These are phyloP conservation scores for Caenorhabditis sp. DNA, from an alignment of 2,888 invertebrate genomes.

Conservation along the genomic window DNA sequence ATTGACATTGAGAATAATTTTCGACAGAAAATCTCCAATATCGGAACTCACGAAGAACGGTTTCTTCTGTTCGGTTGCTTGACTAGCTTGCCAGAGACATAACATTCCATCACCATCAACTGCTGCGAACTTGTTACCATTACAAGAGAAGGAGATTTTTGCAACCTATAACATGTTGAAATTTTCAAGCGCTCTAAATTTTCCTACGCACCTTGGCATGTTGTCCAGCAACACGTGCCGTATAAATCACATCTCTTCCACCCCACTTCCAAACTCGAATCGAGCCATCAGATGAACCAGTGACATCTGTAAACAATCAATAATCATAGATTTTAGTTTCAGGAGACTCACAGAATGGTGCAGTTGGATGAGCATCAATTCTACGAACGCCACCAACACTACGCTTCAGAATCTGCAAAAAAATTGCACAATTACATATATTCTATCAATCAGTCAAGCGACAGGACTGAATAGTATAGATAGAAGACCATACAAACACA, in stretches of 20 bases:
- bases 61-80: slow-evolving; percentile 58
- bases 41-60: slow-evolving; percentile 68
- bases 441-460: background rate
- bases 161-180: too few species aligned
- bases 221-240: slow-evolving; percentile 89
- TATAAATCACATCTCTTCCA: slow-evolving; percentile 84
- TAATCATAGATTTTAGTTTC: background rate
- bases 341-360: slow-evolving; percentile 88
- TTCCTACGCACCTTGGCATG: too few species aligned
- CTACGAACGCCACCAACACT: slow-evolving; percentile 91
- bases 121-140: slow-evolving; percentile 81
- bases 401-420: slow-evolving; percentile 87
- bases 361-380: slow-evolving; percentile 91
- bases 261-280: slow-evolving; percentile 99
- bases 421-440: background rate
- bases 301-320: slow-evolving; percentile 76
- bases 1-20: too few species aligned
- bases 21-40: too few species aligned
- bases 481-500: background rate
- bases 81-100: slow-evolving; percentile 87
- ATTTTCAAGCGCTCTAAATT: too few species aligned
- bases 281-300: slow-evolving; percentile 93
- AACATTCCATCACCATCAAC: slow-evolving; percentile 96
- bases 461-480: slow-evolving; percentile 2
- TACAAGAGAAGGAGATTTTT: slow-evolving; percentile 64